Conservation (phyloP, 2,888 invertebrate genomes). For the Kryphioiulus occultus region DNA sequence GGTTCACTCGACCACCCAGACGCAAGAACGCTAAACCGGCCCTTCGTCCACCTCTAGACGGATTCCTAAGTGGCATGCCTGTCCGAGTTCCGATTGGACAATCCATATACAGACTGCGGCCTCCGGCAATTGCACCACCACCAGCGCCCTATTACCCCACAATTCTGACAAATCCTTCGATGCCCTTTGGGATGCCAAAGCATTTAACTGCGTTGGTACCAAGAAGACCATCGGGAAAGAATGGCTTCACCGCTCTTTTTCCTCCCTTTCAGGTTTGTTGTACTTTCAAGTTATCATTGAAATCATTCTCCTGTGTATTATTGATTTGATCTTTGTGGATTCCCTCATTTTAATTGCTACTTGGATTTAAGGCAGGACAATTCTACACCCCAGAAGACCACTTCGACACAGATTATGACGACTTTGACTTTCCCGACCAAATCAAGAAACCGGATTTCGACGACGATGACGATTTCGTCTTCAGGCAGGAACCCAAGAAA, state of each 20-base stretch:
- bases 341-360: neutral
- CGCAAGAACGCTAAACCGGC: slow-evolving; percentile 1
- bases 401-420: neutral
- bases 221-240: neutral
- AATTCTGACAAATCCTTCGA: neutral
- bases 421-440: neutral
- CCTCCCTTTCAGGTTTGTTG: neutral
- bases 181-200: neutral
- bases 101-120: neutral
- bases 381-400: neutral
- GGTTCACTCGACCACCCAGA: neutral
- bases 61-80: neutral
- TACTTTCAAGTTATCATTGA: neutral
- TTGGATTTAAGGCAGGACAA: neutral
- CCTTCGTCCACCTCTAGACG: neutral
- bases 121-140: neutral
- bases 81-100: neutral
- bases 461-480: neutral
- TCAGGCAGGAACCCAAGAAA: neutral
- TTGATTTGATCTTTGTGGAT: neutral
- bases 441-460: neutral
- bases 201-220: neutral
- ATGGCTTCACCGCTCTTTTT: neutral
- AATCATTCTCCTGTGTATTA: neutral
- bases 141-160: neutral